Evolutionary conservation across 2,113 vertebrate species (phyloP).

Genomic region (Chunga burmeisteri): DNA sequence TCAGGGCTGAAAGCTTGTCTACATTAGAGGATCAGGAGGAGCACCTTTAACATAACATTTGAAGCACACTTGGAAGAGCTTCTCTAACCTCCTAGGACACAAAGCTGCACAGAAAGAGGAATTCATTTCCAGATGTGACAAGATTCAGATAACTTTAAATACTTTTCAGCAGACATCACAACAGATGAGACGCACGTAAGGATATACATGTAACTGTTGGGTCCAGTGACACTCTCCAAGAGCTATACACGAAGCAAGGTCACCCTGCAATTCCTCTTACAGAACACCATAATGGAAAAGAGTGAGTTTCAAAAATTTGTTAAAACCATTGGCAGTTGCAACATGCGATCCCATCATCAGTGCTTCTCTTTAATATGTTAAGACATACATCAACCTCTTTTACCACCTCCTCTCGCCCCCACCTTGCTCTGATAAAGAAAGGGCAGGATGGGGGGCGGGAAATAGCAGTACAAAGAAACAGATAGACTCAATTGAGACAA

Average conservation of each 20-base stretch:
- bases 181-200: neutral
- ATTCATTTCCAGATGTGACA: neutral
- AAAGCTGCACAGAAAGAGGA: neutral
- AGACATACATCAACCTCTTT: neutral
- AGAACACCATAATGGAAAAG: neutral
- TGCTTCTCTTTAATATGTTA: neutral
- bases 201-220: neutral
- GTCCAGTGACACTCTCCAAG: neutral
- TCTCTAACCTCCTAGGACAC: neutral
- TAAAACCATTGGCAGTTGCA: neutral
- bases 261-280: neutral
- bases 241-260: neutral
- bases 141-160: neutral
- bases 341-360: accelerated
- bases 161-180: neutral
- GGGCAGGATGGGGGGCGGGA: accelerated
- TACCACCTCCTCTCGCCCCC: neutral
- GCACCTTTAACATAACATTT: neutral
- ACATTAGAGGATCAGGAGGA: neutral
- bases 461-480: neutral
- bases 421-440: neutral
- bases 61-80: neutral
- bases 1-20: neutral
- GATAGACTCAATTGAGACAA: neutral
- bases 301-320: neutral